phyloP scores from a whole-genome alignment of 2,113 vertebrate genomes.

The Rattus rattus region DNA sequence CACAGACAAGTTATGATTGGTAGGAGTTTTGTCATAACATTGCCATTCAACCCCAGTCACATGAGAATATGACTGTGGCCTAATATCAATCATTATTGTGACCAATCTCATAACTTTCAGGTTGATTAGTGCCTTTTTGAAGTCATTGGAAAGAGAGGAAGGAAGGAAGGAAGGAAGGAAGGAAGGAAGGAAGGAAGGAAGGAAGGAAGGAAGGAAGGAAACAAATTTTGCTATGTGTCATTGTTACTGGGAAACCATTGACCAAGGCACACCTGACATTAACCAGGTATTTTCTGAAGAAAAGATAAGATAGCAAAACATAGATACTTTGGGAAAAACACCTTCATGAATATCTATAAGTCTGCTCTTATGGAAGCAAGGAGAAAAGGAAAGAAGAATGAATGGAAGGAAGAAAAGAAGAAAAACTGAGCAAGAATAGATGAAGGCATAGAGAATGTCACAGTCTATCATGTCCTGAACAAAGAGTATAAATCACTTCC shows the following conservation, averaged over 20 bases:
- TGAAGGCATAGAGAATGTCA: background rate
- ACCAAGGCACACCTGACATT: background rate
- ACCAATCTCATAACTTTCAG: background rate
- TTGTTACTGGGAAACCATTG: background rate
- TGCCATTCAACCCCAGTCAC: background rate
- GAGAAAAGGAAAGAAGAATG: accelerated
- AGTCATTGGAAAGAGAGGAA: background rate
- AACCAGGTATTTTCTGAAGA: background rate
- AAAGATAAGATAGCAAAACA: background rate
- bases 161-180: no score
- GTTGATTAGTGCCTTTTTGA: background rate
- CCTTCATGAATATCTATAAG: background rate
- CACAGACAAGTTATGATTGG: background rate
- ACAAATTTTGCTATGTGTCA: background rate
- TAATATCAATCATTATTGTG: background rate
- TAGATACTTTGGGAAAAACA: background rate
- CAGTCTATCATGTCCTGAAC: background rate
- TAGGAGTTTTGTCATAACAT: background rate
- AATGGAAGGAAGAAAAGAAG: no score
- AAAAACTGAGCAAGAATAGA: background rate
- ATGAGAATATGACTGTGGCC: background rate
- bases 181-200: no score
- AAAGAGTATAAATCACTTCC: background rate
- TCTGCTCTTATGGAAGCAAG: background rate
- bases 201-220: background rate